phyloP scores from a whole-genome alignment of 2,888 invertebrate species.

The Mycalesis mineus region DNA sequence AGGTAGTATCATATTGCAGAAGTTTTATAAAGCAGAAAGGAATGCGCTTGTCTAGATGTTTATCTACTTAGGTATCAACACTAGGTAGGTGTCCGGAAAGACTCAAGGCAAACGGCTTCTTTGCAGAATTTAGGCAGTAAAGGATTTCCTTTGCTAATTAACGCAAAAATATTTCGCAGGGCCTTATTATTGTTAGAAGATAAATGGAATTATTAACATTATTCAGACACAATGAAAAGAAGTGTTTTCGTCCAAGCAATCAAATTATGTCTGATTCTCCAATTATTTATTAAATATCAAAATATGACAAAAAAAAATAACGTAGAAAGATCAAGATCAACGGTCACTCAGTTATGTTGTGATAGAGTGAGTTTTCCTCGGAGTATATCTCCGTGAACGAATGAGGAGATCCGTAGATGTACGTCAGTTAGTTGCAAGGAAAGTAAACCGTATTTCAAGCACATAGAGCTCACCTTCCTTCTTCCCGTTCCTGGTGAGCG shows the following conservation, averaged over 20 bases:
- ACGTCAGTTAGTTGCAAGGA: not conserved
- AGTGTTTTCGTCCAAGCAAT: too few relatives aligned
- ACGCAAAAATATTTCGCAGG: not conserved
- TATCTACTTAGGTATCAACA: not conserved
- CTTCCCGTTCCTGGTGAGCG: conserved; percentile 93
- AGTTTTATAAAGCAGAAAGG: not conserved
- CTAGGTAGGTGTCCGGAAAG: not conserved
- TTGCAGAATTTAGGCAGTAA: not conserved
- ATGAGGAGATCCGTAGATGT: too few relatives aligned
- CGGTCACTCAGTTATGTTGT: not conserved
- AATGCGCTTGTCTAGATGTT: not conserved
- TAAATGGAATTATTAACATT: not conserved
- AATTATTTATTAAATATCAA: not conserved
- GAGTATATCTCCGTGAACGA: not conserved
- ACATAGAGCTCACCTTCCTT: conserved; percentile 86
- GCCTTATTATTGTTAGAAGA: not conserved
- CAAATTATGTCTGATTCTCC: too few relatives aligned
- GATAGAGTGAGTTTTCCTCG: too few relatives aligned
- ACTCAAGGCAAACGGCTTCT: not conserved
- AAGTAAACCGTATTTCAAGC: not conserved
- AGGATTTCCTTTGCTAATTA: not conserved
- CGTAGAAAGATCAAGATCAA: not conserved
- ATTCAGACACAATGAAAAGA: not conserved
- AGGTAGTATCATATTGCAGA: not conserved
- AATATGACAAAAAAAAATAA: not conserved